Percentiles rank a stretch among this genome's conserved stretches.
Evolutionary conservation across 2,888 invertebrate species (phyloP).

Genomic region (Dione juno): DNA sequence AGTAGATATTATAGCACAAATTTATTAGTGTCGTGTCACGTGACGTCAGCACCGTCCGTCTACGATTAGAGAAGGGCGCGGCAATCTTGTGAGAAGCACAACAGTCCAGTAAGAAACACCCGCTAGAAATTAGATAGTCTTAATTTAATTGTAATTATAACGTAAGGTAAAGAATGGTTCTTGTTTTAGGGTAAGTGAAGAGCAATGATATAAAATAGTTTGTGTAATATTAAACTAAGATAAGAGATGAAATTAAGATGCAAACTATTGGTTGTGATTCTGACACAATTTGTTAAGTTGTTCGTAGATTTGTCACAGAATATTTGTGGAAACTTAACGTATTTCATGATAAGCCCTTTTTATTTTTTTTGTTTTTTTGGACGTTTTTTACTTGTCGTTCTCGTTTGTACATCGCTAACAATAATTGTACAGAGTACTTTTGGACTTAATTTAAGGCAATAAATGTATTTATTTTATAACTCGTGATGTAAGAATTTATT

Average conservation of each 20-base stretch:
- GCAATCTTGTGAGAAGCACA: conserved; percentile 66
- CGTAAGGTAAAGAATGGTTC: conserved; percentile 81
- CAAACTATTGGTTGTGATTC: conserved; percentile 84
- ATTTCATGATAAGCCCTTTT: conserved; percentile 73
- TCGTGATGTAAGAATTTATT: conserved; percentile 84
- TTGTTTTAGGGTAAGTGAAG: conserved; percentile 82
- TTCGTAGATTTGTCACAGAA: conserved; percentile 75
- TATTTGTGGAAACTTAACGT: conserved; percentile 70
- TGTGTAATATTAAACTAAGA: conserved; percentile 75
- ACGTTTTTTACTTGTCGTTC: conserved; percentile 80
- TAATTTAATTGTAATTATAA: conserved; percentile 82
- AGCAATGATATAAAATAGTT: conserved; percentile 83
- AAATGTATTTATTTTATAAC: conserved; percentile 85
- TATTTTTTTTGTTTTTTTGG: conserved; percentile 69
- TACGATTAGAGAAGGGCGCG: conserved; percentile 51
- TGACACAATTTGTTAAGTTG: conserved; percentile 83
- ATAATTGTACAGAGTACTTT: conserved; percentile 84
- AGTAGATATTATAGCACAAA: conserved; percentile 31
- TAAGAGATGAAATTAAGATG: conserved; percentile 82
- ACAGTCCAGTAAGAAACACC: conserved; percentile 77
- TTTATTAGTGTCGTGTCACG: conserved; percentile 26
- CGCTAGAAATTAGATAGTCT: conserved; percentile 81
- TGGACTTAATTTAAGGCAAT: conserved; percentile 84
- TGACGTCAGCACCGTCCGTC: conserved; percentile 13
- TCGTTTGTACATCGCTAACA: conserved; percentile 84